phyloP scores from a whole-genome alignment of 1,140 invertebrate genomes.

The Colletes gigas region DNA sequence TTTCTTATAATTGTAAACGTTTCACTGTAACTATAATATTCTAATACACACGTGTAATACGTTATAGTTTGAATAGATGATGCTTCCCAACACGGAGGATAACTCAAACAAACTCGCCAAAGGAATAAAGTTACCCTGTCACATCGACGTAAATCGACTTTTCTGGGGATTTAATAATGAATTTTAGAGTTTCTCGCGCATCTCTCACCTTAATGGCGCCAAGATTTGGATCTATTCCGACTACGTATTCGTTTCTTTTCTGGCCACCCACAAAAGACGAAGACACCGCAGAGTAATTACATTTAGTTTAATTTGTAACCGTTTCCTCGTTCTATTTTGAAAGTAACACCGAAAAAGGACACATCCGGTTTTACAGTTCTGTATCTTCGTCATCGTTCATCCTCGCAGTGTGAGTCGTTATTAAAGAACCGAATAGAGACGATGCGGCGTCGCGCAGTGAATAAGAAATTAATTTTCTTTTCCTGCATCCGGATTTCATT shows the following conservation, averaged over 20 bases:
- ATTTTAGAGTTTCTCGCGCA: constrained; percentile 44
- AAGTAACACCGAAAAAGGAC: not conserved
- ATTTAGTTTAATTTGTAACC: constrained; percentile 18
- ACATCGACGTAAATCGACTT: constrained; percentile 21
- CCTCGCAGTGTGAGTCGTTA: constrained; percentile 26
- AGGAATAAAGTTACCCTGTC: constrained; percentile 39
- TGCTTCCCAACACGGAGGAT: not conserved
- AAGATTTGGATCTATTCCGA: not conserved
- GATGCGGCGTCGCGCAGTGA: constrained; percentile 50
- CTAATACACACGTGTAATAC: not conserved
- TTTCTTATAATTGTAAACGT: too few species aligned
- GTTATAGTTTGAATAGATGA: not conserved
- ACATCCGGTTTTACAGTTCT: not conserved
- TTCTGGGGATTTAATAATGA: constrained; percentile 55
- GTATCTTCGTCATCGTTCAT: not conserved
- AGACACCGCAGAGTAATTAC: constrained; percentile 47
- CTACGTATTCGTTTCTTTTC: constrained; percentile 26
- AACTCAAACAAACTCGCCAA: constrained; percentile 42
- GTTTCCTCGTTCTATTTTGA: not conserved
- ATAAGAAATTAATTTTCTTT: constrained; percentile 68
- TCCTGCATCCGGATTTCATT: constrained; percentile 27
- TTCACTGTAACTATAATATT: too few species aligned
- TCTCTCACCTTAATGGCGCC: not conserved
- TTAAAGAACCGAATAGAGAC: constrained; percentile 50
- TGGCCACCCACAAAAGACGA: not conserved